Base-by-base conservation (phyloP, 2,888 invertebrate genomes). In the Troides helena region DNA sequence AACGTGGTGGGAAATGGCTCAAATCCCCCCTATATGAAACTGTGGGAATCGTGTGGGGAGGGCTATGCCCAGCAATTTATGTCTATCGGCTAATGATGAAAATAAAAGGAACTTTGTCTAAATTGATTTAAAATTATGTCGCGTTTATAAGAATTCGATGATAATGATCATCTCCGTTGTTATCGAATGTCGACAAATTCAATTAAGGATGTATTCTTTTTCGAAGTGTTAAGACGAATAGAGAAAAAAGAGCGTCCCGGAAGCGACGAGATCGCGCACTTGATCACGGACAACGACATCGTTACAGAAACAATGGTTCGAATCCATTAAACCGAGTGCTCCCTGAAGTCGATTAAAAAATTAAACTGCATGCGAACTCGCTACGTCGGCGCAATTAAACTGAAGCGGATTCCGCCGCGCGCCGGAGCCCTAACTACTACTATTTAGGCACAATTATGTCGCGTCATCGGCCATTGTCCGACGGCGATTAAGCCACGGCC, bases 391-490 rank as follows among this genome's bases (percentile, higher is more conserved):
- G 69, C 73, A 84, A 84, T 89, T 85, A 85, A 87, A 85, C 82
- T 82, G 75, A 77, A 79, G 83, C 85, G 78, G 46, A 81, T 81
- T 84, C 81, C 82, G 83, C 82, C 84, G 81, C 79, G 78, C 77
- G 65, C 61, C 73, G 66, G 80, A 78, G 83, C 80, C 82, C 81
- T 78, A 83, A 82, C 82, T 76, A 81, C 81, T 83, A 87, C 85
- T 89, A 90, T 90, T 91, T 91, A 90, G 87, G 84, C 79, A 81
- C 88, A 87, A 92, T 92, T 90, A 90, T 85, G 83, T 78, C 81
- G 84, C 84, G 86, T 88, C 90, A 87, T 83, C 83, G 88, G 81
- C 86, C 86, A 89, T 91, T 92, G 92, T 92, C 90, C 89, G 79
- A 75, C 77, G 80, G 77, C 88, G 85, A 89, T 91, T 90, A 90